These are phyloP conservation scores for Bactericera cockerelli DNA, from an alignment of 1,140 invertebrate genomes.

Conservation along the genomic window DNA sequence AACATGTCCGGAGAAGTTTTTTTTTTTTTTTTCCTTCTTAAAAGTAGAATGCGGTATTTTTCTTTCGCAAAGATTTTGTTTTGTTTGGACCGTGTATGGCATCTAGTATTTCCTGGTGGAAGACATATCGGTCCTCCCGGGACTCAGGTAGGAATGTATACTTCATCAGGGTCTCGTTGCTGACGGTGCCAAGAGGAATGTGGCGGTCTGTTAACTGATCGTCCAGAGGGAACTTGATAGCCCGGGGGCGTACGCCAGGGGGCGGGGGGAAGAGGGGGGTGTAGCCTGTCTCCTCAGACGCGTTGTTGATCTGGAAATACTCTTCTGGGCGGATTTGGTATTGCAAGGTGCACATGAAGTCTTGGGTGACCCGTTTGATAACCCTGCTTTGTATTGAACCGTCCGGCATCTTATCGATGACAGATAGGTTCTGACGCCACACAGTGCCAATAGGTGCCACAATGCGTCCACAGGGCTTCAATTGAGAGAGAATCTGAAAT, in stretches of 20 bases:
- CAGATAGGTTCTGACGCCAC: constrained; percentile 3
- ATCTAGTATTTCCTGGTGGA: background rate
- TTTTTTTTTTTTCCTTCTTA: no score
- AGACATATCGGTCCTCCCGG: background rate
- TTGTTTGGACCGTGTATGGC: background rate
- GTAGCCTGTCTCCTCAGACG: background rate
- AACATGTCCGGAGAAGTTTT: no score
- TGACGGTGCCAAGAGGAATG: no score
- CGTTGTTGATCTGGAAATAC: background rate
- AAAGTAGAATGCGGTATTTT: no score
- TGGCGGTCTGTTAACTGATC: no score
- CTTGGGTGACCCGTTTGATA: background rate
- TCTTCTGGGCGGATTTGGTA: background rate
- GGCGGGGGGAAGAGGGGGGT: background rate
- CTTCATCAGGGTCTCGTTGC: no score
- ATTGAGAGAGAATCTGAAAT: constrained; percentile 6
- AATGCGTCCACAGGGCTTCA: background rate
- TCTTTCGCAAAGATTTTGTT: no score
- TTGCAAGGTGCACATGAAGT: background rate
- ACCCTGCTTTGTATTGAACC: background rate
- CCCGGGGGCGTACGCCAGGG: background rate
- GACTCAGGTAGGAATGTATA: no score
- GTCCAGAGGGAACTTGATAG: background rate
- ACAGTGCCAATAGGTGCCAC: background rate
- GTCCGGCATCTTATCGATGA: background rate